Base-by-base conservation (phyloP, 2,888 invertebrate genomes). In the Lampropteryx suffumata region DNA sequence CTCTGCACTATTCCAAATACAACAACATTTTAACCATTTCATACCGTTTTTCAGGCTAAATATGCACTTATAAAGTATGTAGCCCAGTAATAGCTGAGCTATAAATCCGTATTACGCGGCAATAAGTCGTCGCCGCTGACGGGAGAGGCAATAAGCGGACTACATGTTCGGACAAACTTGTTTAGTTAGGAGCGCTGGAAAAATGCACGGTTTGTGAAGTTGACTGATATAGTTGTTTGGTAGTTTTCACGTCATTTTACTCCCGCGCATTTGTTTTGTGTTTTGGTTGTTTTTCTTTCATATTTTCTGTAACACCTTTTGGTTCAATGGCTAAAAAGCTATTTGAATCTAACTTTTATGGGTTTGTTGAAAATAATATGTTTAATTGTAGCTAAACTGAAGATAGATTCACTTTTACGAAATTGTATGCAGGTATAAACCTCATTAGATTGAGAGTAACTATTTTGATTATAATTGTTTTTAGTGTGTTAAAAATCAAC, bases 21-120 rank as follows among this genome's bases (percentile, higher is more conserved):
- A 27, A 27, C 26, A 43, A 28, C 11, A 32, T 33, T 34, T 33
- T 13, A 27, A 13, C 14, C 3, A 13, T 45, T 26, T 10, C 29
- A 34, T 29, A 41, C 33, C 26, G 36, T 43, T 43, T 36, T 47
- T 41, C 29, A 35, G 28, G 39, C 39, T 39, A 43, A 52, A 48
- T 43, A 48, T 50, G 45, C 40, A 49, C 33, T 54, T 51, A 33
- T 42, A 55, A 55, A 55, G 50, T 55, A 55, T 50, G 54, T 42
- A 52, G 52, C 43, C 34, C 46, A 40, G 45, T 49, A 47, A 43
- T 37, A 57, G 55, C 41, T 29, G 27, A 17, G 57, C 61, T 44
- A 64, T 65, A 62, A 65, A 65, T 62, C 48, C 51, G 53, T 42
- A 62, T 64, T 59, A 62, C 56, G 46, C 42, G 37, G 57, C 62